These are phyloP conservation scores for Scrobipalpa costella DNA, from an alignment of 2,888 invertebrate species.

Conservation along the genomic window DNA sequence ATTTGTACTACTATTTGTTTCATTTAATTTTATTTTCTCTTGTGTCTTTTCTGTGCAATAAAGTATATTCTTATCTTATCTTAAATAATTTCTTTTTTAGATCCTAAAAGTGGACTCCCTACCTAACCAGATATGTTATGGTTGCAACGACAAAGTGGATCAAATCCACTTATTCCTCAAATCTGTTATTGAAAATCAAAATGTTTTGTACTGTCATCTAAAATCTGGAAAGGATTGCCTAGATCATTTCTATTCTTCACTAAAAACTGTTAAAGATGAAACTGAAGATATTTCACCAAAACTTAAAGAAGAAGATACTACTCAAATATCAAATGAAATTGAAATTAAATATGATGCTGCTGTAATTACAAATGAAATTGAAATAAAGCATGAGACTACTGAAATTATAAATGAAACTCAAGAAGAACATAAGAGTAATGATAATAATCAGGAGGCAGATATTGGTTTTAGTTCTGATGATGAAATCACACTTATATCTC, in stretches of 20 bases:
- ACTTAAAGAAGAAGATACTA: no score
- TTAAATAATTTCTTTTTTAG: background rate
- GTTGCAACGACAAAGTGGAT: background rate
- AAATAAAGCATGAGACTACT: background rate
- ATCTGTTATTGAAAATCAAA: constrained; percentile 4
- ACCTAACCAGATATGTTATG: constrained; percentile 2
- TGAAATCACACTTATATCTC: background rate
- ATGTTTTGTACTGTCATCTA: background rate
- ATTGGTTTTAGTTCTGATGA: constrained; percentile 6
- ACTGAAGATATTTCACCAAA: background rate
- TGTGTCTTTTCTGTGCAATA: no score
- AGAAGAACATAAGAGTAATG: background rate
- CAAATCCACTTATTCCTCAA: background rate
- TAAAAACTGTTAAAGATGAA: constrained; percentile 8
- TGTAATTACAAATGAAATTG: background rate
- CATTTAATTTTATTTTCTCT: no score
- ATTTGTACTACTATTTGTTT: no score
- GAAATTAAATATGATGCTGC: background rate
- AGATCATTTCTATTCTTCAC: background rate
- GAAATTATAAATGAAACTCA: background rate
- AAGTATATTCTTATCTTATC: no score
- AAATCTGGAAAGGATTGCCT: background rate
- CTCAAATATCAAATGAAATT: background rate
- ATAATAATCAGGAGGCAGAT: background rate
- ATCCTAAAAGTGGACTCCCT: background rate